Evolutionary conservation across 2,888 invertebrate species (phyloP), one percentile per base, ranked within the genome.

Genomic region (Cotesia congregata): DNA sequence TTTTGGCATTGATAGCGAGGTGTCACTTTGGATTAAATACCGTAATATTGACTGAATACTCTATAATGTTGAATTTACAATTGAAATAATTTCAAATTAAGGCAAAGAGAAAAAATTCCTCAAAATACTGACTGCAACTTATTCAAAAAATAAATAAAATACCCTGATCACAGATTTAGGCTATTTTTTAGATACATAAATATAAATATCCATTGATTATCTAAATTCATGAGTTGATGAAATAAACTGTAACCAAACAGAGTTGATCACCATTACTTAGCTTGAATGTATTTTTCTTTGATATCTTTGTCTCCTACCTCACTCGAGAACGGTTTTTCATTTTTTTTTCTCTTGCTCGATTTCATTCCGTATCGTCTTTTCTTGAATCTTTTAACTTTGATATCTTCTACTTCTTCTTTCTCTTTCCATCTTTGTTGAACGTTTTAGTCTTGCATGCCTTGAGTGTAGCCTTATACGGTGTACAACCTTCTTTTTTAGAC

Each of bases 231-330:
- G 3, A 30, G 30, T 30, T 30, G 30, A 30, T 30, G 30, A 30
- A 30, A 30, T 30, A 30, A 30, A 30, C 30, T 30, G 82, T 85
- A 83, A 83, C 80, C 82, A 81, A 82, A 84, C 3, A 88, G 86
- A 87, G 50, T 87, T 87, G 87, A 86, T 87, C 86, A 85, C 85
- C 86, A 85, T 86, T 86, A 86, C 86, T 83, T 85, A 83, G 84
- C 83, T 83, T 79, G 81, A 83, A 81, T 30, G 3, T 30, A 81
- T 80, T 84, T 83, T 81, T 84, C 81, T 70, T 74, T 78, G 74
- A 71, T 74, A 74, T 75, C 73, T 70, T 78, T 67, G 73, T 73
- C 78, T 62, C 72, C 78, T 39, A 71, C 65, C 67, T 65, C 78
- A 70, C 67, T 67, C 67, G 71, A 30, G 67, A 50, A 71, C 71